phyloP scores from a whole-genome alignment of 2,797 vertebrate species.

The Propithecus deckenii region DNA sequence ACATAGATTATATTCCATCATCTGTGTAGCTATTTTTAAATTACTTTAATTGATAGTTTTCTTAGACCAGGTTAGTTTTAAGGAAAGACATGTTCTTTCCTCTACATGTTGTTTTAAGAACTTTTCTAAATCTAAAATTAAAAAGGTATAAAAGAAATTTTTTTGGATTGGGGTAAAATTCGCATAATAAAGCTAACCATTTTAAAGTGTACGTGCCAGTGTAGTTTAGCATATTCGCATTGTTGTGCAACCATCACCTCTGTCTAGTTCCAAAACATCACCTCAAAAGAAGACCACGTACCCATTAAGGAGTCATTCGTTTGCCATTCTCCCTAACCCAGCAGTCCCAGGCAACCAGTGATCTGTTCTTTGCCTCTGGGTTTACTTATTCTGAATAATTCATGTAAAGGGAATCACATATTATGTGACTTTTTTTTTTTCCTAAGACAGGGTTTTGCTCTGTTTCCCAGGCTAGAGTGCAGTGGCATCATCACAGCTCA shows the following conservation, averaged over 20 bases:
- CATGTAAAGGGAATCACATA: fast-evolving
- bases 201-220: not conserved
- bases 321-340: fast-evolving
- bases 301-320: not conserved
- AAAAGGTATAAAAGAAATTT: not conserved
- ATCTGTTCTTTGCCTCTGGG: not conserved
- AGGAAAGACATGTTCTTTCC: not conserved
- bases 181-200: not conserved
- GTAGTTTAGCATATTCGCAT: not conserved
- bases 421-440: not conserved
- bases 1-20: fast-evolving
- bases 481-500: not conserved
- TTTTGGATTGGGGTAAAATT: not conserved
- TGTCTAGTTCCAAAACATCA: not conserved
- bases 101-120: not conserved
- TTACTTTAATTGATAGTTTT: not conserved
- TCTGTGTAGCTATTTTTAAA: not conserved
- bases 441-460: not conserved
- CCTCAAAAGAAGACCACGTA: not conserved
- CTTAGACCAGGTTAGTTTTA: not conserved
- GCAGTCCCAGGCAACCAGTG: not conserved
- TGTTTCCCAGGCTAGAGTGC: not conserved
- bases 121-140: not conserved
- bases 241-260: not conserved
- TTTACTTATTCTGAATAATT: not conserved